phyloP scores from a whole-genome alignment of 2,797 vertebrate genomes.

The Tapirus indicus region DNA sequence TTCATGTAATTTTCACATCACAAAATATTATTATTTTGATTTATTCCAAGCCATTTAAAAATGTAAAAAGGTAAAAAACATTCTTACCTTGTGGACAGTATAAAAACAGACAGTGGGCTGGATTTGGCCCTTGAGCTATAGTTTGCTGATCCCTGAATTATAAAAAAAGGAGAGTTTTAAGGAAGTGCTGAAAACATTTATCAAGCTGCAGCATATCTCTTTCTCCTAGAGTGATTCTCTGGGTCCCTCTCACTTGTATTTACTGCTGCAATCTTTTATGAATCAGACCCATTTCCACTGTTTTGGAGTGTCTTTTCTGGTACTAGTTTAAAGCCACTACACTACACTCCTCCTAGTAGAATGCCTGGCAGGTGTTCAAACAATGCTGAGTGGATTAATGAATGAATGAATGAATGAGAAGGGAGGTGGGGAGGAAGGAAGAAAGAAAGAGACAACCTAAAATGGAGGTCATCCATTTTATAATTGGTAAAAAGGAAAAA shows the following conservation, averaged over 20 bases:
- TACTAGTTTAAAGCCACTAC: background rate
- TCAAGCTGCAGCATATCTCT: background rate
- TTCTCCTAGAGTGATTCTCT: background rate
- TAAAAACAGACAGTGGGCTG: background rate
- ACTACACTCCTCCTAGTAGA: background rate
- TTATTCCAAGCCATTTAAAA: background rate
- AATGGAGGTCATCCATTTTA: background rate
- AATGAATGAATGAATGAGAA: background rate
- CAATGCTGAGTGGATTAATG: background rate
- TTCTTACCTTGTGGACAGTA: background rate
- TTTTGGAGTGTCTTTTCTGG: background rate
- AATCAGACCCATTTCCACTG: background rate
- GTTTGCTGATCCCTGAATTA: background rate
- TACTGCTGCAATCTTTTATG: background rate
- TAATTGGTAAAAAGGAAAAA: background rate
- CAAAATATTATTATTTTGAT: background rate
- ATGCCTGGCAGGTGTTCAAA: background rate
- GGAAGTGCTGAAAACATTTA: background rate
- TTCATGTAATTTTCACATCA: conserved; percentile 23
- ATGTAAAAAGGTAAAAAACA: background rate
- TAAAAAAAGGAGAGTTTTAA: background rate
- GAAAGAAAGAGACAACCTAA: background rate
- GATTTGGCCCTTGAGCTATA: background rate
- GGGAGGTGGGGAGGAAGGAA: background rate
- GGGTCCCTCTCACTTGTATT: background rate